These are phyloP conservation scores for Scaptomyza polygonia DNA, from an alignment of 2,888 invertebrate species.

Conservation along the genomic window DNA sequence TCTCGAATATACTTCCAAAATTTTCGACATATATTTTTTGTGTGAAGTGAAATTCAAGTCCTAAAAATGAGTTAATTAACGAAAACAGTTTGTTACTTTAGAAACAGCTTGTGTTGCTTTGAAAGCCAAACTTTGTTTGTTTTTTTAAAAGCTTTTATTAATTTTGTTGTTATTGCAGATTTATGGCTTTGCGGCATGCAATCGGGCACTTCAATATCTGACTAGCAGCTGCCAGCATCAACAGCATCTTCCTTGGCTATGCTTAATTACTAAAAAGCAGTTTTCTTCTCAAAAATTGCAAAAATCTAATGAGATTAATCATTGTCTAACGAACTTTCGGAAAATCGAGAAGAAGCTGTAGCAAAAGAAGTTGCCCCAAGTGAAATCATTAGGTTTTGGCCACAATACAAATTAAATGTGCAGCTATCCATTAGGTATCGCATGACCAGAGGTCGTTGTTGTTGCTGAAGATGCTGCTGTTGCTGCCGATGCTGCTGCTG, in stretches of 20 bases:
- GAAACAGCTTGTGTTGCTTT: no score
- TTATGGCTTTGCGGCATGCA: background rate
- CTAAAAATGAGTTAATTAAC: no score
- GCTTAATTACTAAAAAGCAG: conserved; percentile 2
- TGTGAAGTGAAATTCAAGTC: background rate
- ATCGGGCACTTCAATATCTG: conserved; percentile 2
- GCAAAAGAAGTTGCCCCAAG: background rate
- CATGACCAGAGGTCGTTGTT: conserved; percentile 30
- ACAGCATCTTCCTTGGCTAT: conserved; percentile 1
- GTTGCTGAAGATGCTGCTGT: no score
- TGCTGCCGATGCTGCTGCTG: conserved; percentile 10
- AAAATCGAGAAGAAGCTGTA: background rate
- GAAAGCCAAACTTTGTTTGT: background rate
- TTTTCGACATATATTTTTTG: background rate
- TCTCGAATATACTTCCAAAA: no score
- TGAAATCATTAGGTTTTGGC: conserved; percentile 36
- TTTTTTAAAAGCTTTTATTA: background rate
- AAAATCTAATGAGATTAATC: conserved; percentile 32
- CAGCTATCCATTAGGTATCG: conserved; percentile 58
- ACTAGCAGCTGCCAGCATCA: background rate
- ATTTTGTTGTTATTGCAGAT: background rate
- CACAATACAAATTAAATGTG: conserved; percentile 52
- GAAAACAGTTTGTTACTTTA: no score
- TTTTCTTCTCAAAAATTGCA: background rate
- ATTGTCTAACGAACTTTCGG: conserved; percentile 19